Evolutionary conservation across 2,113 vertebrate species (phyloP), one percentile per base, ranked within the genome.

Genomic region (Eidolon helvum): DNA sequence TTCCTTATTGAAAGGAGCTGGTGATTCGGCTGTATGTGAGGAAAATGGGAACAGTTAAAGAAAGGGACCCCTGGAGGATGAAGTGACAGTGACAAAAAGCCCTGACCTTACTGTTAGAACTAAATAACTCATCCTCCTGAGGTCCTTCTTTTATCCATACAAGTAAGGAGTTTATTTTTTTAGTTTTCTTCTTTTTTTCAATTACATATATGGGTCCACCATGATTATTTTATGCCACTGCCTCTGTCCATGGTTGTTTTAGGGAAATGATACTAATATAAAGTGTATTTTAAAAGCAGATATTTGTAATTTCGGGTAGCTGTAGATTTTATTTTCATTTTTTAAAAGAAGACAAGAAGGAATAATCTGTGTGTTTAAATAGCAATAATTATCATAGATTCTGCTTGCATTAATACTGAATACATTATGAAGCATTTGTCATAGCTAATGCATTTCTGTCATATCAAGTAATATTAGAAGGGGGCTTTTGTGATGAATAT

Each of bases 401-500:
- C 96, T 98, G 92, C 95, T 97, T 98, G 96, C 97, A 97, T 98
- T 98, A 98, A 97, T 98, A 97, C 96, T 98, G 95, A 98, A 86
- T 96, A 97, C 94, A 95, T 98, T 98, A 94, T 96, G 97, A 98
- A 97, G 86, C 97, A 97, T 98, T 98, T 99, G 98, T 99, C 98
- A 99, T 97, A 97, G 98, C 98, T 98, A 99, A 98, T 98, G 98
- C 98, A 97, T 97, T 97, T 71, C 97, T 98, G 96, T 98, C 97
- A 98, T 98, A 98, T 98, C 98, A 98, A 97, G 97, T 93, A 98
- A 98, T 98, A 98, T 98, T 96, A 97, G 79, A 98, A 97, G 90
- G 97, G 78, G 48, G 83, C 87, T 98, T 98, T 97, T 97, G 94
- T 99, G 99, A 99, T 99, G 98, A 99, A 99, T 99, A 99, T 99